These are phyloP conservation scores for Syngnathoides biaculeatus DNA, from an alignment of 2,113 vertebrate genomes.

Conservation along the genomic window DNA sequence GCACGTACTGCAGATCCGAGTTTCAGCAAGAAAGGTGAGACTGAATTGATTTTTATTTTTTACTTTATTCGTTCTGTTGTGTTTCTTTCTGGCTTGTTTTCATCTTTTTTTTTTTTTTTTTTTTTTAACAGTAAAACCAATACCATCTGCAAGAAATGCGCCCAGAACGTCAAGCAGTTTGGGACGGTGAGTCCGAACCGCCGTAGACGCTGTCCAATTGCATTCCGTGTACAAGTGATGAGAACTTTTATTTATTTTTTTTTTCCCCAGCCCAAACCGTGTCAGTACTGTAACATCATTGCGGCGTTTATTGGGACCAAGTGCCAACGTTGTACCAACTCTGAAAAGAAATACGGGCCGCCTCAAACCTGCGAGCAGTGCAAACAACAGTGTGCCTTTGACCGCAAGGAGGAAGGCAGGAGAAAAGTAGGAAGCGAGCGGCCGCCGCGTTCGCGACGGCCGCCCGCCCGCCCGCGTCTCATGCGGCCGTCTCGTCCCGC, in stretches of 20 bases:
- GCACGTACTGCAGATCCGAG: conserved; percentile 94
- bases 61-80: not conserved
- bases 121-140: conserved; percentile 88
- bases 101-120: conserved; percentile 4
- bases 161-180: conserved; percentile 97
- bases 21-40: conserved; percentile 95
- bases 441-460: too few relatives aligned
- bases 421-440: conserved; percentile 79
- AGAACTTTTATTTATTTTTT: too few relatives aligned
- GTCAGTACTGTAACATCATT: conserved; percentile 99
- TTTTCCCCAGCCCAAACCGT: conserved; percentile 91
- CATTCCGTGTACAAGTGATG: not conserved
- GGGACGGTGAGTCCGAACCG: conserved; percentile 83
- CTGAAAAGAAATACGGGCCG: conserved; percentile 95
- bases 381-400: conserved; percentile 98
- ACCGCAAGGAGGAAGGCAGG: conserved; percentile 95
- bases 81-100: not conserved
- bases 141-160: conserved; percentile 99
- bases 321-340: conserved; percentile 97
- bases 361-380: conserved; percentile 97
- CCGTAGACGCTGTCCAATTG: not conserved
- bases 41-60: not conserved
- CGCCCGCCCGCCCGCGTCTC: not conserved
- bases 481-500: not conserved
- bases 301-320: conserved; percentile 98